A percentile compares a stretch with the other conserved stretches of the same genome.
These are phyloP conservation scores for Pogonocichla stellata DNA, from an alignment of 2,113 vertebrate species.

Conservation along the genomic window DNA sequence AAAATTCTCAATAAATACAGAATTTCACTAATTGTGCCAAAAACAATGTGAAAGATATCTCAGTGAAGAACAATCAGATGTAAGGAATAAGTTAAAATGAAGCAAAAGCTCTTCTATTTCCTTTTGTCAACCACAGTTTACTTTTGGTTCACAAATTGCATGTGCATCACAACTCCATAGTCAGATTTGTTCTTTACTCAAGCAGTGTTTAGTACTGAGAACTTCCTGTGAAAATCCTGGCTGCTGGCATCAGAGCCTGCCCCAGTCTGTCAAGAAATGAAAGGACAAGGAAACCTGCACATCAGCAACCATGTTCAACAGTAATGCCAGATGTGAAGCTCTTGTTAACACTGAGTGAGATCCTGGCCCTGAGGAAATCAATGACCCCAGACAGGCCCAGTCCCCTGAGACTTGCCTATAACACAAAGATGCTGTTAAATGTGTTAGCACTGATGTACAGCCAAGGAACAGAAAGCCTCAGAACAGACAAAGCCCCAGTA, in stretches of 20 bases:
- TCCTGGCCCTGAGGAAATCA: background rate
- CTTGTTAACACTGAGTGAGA: background rate
- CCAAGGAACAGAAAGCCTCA: background rate
- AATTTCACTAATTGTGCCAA: background rate
- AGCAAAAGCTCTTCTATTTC: background rate
- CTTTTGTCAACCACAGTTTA: background rate
- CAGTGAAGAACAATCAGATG: background rate
- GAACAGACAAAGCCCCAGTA: background rate
- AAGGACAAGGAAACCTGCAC: background rate
- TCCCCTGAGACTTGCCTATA: background rate
- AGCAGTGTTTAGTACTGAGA: background rate
- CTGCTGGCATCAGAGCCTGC: background rate
- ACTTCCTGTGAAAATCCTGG: background rate
- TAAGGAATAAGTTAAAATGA: background rate
- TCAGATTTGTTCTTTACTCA: background rate
- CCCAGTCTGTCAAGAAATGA: background rate
- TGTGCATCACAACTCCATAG: accelerated
- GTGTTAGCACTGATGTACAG: background rate
- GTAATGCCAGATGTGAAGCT: background rate
- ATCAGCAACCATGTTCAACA: background rate
- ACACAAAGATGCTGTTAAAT: background rate
- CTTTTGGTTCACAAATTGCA: background rate
- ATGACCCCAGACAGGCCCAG: background rate
- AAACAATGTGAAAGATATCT: background rate
- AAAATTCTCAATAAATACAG: background rate